These are phyloP conservation scores for Bombus affinis DNA, from an alignment of 1,140 invertebrate species.

Conservation along the genomic window DNA sequence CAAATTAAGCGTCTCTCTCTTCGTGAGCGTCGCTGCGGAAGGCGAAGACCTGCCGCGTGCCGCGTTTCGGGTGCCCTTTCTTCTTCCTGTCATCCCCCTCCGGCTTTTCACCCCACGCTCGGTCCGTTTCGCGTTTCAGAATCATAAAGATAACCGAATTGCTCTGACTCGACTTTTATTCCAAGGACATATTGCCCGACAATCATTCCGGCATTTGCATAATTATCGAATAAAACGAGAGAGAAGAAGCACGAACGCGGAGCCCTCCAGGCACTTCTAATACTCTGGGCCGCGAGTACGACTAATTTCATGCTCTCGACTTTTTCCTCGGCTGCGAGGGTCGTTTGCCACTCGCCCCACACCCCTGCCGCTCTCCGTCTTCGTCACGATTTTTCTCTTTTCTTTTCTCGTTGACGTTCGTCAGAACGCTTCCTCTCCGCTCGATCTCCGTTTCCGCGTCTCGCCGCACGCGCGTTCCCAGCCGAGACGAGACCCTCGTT, in stretches of 20 bases:
- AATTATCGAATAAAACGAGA: constrained; percentile 81
- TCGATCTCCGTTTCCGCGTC: constrained; percentile 23
- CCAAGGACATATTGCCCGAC: constrained; percentile 80
- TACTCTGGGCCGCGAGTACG: constrained; percentile 61
- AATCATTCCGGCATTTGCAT: constrained; percentile 82
- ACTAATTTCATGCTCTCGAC: constrained; percentile 75
- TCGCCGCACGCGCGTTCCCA: constrained; percentile 30
- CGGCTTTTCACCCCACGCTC: constrained; percentile 28
- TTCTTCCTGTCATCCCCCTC: constrained; percentile 58
- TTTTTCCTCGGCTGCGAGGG: constrained; percentile 60
- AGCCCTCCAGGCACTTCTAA: constrained; percentile 49
- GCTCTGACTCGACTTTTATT: constrained; percentile 78
- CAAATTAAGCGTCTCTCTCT: constrained; percentile 79
- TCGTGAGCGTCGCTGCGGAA: background rate
- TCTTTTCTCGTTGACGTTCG: background rate
- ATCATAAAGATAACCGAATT: constrained; percentile 82
- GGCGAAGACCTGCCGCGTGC: constrained; percentile 27
- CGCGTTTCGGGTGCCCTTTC: constrained; percentile 28
- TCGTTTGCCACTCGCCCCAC: constrained; percentile 26
- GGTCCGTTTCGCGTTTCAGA: constrained; percentile 58
- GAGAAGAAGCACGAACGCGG: constrained; percentile 18
- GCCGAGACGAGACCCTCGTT: constrained; percentile 43
- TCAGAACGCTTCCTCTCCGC: background rate
- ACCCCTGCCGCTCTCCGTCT: background rate
- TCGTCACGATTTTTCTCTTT: background rate